A percentile compares a stretch with the other conserved stretches of the same genome.
phyloP scores from a whole-genome alignment of 1,140 invertebrate genomes.

The Schlechtendalia chinensis region DNA sequence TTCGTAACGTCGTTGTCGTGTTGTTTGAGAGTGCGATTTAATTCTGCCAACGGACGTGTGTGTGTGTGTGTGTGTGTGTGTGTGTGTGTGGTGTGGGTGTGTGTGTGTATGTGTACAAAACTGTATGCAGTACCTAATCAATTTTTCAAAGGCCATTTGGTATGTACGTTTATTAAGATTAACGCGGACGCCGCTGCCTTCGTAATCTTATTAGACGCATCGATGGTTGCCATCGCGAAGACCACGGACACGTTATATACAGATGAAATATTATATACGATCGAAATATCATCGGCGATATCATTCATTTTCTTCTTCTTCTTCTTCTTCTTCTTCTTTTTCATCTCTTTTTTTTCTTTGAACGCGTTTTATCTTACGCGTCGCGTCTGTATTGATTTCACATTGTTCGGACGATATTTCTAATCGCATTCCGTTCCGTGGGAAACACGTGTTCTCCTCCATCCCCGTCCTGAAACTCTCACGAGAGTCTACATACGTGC shows the following conservation, averaged over 20 bases:
- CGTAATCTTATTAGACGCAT: conserved; percentile 29
- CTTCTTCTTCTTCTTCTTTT: too few relatives aligned
- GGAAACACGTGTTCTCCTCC: too few relatives aligned
- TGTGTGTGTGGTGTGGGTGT: background rate
- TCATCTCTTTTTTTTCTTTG: too few relatives aligned
- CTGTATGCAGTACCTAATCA: conserved; percentile 23
- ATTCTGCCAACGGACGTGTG: background rate
- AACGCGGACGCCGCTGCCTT: background rate
- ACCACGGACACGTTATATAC: background rate
- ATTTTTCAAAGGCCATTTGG: conserved; percentile 36
- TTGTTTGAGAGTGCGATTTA: conserved; percentile 23
- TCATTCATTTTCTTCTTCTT: too few relatives aligned
- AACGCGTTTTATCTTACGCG: too few relatives aligned
- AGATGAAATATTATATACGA: background rate
- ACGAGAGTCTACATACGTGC: too few relatives aligned
- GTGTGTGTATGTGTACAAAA: background rate
- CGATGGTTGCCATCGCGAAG: background rate
- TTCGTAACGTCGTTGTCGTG: conserved; percentile 32
- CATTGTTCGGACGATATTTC: too few relatives aligned
- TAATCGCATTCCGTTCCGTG: too few relatives aligned
- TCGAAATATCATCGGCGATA: too few relatives aligned
- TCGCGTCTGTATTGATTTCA: too few relatives aligned
- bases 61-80: too few relatives aligned
- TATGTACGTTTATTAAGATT: conserved; percentile 41
- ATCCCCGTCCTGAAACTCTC: too few relatives aligned